Evolutionary conservation across 1,140 invertebrate species (phyloP).

Genomic region (Drosophila triauraria): DNA sequence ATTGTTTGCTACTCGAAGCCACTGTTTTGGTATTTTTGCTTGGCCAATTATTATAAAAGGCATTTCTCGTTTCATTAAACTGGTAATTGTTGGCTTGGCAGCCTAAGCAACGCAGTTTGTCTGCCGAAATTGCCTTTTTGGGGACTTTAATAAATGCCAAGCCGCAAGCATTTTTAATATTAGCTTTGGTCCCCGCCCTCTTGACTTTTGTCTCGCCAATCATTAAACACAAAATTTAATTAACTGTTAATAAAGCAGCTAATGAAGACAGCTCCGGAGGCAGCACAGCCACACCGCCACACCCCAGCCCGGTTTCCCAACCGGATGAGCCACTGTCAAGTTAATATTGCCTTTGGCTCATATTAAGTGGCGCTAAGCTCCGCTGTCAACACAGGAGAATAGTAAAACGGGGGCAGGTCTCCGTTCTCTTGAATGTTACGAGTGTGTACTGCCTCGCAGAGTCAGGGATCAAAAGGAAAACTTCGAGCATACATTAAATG

Average conservation of each 20-base stretch:
- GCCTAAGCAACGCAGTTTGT: conserved; percentile 40
- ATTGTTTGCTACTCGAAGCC: conserved; percentile 21
- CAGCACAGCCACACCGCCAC: conserved; percentile 22
- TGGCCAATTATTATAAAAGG: conserved; percentile 67
- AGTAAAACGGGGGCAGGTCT: conserved; percentile 1
- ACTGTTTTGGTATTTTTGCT: conserved; percentile 44
- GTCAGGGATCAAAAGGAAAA: conserved; percentile 51
- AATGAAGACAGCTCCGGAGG: conserved; percentile 62
- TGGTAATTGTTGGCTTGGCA: conserved; percentile 58
- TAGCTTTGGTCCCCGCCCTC: conserved; percentile 14
- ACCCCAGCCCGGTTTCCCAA: conserved; percentile 6
- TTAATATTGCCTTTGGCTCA: conserved; percentile 73
- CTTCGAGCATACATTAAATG: conserved; percentile 64
- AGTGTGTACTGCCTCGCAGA: neutral
- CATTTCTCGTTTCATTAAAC: conserved; percentile 76
- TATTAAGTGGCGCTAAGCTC: conserved; percentile 78
- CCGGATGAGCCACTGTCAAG: conserved; percentile 64
- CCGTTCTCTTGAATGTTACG: neutral
- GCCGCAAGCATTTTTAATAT: conserved; percentile 72
- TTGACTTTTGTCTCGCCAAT: conserved; percentile 51
- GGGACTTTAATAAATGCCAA: conserved; percentile 70
- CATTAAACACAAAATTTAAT: conserved; percentile 83
- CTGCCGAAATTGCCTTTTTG: conserved; percentile 56
- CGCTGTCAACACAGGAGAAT: conserved; percentile 59
- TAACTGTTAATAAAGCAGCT: conserved; percentile 81